These are phyloP conservation scores for Acromyrmex charruanus DNA, from an alignment of 1,140 invertebrate genomes.

Conservation along the genomic window DNA sequence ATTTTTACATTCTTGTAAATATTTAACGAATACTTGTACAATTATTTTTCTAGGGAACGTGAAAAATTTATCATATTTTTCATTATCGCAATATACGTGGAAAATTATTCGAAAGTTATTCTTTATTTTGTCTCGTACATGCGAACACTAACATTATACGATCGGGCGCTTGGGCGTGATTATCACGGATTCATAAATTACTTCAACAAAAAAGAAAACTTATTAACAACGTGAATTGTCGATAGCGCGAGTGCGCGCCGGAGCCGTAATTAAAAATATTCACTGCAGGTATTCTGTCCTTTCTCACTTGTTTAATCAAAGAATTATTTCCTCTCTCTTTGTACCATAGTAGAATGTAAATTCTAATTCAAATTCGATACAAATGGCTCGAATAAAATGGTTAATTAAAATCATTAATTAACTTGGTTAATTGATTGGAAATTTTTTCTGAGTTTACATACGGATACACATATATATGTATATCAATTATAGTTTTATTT, in stretches of 20 bases:
- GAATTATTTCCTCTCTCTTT: not conserved
- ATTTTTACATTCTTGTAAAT: constrained; percentile 48
- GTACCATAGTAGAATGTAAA: not conserved
- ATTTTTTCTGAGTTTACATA: not conserved
- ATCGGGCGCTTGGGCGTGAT: not conserved
- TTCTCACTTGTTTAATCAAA: constrained; percentile 23
- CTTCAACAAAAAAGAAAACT: not conserved
- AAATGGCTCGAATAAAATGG: not conserved
- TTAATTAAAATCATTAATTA: constrained; percentile 38
- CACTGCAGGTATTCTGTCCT: not conserved
- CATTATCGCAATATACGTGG: constrained; percentile 24
- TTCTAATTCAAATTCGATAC: constrained; percentile 32
- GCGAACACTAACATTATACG: not conserved
- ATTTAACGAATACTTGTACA: constrained; percentile 32
- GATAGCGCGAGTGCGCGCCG: not conserved
- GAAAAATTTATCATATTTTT: constrained; percentile 48
- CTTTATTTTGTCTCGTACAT: not conserved
- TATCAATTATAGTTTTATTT: not conserved
- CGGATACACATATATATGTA: not conserved
- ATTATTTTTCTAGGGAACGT: constrained; percentile 30
- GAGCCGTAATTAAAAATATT: constrained; percentile 47
- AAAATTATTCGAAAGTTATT: constrained; percentile 49
- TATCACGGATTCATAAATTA: constrained; percentile 24
- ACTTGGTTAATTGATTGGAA: constrained; percentile 20
- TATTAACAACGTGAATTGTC: constrained; percentile 36